Evolutionary conservation across 1,140 invertebrate species (phyloP).

Genomic region (Nephila pilipes): DNA sequence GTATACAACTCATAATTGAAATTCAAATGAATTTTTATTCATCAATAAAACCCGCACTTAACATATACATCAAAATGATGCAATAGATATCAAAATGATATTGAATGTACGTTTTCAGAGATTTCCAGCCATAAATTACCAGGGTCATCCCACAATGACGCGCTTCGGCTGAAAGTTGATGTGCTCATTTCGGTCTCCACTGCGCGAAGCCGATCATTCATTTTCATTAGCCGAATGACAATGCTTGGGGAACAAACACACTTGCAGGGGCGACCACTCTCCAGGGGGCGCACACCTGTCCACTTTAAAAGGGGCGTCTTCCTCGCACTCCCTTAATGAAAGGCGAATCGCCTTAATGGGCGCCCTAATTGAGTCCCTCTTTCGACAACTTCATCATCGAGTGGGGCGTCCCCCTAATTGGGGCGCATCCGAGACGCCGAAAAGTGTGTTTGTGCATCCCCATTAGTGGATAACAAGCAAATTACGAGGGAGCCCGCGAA

Average conservation of each 20-base stretch:
- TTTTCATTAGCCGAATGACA: background rate
- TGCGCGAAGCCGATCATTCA: background rate
- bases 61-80: no score
- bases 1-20: no score
- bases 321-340: background rate
- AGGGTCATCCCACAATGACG: no score
- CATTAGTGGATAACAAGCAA: conserved; percentile 25
- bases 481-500: background rate
- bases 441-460: conserved; percentile 39
- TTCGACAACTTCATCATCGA: background rate
- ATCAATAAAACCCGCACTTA: no score
- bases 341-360: conserved; percentile 49
- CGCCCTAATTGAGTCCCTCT: conserved; percentile 26
- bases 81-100: no score
- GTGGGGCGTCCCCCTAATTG: background rate
- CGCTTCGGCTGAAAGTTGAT: no score
- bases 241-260: background rate
- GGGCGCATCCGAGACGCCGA: background rate
- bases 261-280: background rate
- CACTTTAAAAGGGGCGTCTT: background rate
- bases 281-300: background rate
- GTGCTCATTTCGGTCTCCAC: background rate
- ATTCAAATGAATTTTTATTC: no score
- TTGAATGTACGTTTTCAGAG: no score
- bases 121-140: no score